Conservation (phyloP, 2,797 vertebrate genomes). For the Enoplosus armatus region DNA sequence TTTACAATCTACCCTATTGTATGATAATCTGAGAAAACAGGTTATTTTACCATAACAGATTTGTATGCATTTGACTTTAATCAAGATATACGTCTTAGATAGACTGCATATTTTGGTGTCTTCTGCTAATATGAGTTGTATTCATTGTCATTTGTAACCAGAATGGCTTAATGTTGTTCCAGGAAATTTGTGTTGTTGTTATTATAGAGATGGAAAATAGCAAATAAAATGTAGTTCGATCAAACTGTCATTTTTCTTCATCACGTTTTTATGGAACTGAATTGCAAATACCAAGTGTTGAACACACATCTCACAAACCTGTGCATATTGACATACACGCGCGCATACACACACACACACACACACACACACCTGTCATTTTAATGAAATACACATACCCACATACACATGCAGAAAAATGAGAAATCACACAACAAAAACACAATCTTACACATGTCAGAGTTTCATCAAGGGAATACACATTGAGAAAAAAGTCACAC, state of each 20-base stretch:
- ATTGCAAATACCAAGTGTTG: neutral
- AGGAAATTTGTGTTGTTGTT: neutral
- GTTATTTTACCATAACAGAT: slow-evolving; percentile 12
- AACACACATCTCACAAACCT: neutral
- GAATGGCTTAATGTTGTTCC: neutral
- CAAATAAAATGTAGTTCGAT: neutral
- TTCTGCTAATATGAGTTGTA: neutral
- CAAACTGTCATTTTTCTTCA: neutral
- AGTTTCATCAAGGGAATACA: neutral
- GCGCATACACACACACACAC: neutral
- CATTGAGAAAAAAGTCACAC: neutral
- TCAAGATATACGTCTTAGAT: slow-evolving; percentile 11
- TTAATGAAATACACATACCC: neutral
- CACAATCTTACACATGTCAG: neutral
- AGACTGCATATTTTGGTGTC: neutral
- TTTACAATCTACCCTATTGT: neutral
- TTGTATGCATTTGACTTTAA: neutral
- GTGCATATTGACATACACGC: neutral
- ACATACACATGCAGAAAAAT: neutral
- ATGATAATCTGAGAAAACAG: slow-evolving; percentile 10
- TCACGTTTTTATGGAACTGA: neutral
- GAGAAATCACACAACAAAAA: neutral
- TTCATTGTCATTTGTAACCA: slow-evolving; percentile 7
- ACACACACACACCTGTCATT: neutral
- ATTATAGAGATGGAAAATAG: neutral